Percentiles rank a stretch among this genome's conserved stretches.
Evolutionary conservation across 1,140 invertebrate genomes (phyloP).

Genomic region (Zelostemma sp.): DNA sequence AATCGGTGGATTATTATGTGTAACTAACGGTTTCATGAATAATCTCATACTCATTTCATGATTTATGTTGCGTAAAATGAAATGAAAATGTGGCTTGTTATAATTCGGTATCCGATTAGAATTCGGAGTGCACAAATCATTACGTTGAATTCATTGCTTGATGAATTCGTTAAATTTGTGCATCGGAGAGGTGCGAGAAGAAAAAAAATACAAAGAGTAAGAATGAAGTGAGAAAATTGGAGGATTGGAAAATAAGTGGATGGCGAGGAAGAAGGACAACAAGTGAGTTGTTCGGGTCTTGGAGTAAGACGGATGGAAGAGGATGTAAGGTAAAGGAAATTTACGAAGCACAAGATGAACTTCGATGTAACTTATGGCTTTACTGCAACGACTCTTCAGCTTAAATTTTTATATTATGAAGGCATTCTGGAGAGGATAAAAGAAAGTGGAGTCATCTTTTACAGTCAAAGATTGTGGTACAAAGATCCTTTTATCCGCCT

Average conservation of each 20-base stretch:
- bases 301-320: conserved; percentile 12
- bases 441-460: neutral
- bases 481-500: too few relatives aligned
- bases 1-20: too few relatives aligned
- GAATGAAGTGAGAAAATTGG: neutral
- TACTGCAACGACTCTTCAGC: neutral
- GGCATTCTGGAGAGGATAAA: neutral
- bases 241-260: neutral
- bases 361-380: conserved; percentile 27
- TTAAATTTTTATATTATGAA: conserved; percentile 1
- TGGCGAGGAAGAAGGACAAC: neutral
- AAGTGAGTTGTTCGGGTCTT: neutral
- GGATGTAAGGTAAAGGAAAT: conserved; percentile 25
- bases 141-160: conserved; percentile 34
- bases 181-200: conserved; percentile 6
- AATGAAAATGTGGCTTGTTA: conserved; percentile 29
- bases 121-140: conserved; percentile 35
- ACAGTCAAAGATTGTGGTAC: too few relatives aligned
- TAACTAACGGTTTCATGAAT: too few relatives aligned
- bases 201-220: conserved; percentile 5
- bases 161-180: conserved; percentile 43
- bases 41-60: neutral
- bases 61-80: conserved; percentile 14
- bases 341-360: conserved; percentile 35
- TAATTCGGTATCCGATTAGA: conserved; percentile 30